Percentiles rank a stretch among this genome's conserved stretches.
Evolutionary conservation across 2,797 vertebrate genomes (phyloP).

Genomic region (Peromyscus melanophrys): DNA sequence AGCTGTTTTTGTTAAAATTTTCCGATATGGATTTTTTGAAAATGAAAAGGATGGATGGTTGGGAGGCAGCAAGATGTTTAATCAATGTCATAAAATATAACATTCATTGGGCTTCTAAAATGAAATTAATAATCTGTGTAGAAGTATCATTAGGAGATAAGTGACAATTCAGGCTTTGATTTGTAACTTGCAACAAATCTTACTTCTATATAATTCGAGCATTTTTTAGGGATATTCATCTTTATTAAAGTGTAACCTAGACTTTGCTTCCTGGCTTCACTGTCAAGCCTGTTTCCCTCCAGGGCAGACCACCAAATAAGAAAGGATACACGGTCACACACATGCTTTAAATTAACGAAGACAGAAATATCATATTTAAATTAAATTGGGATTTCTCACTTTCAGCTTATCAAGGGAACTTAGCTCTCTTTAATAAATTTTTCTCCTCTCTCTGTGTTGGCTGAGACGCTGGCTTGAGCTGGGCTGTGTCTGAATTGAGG

Average conservation of each 20-base stretch:
- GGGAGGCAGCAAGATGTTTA: slow-evolving; percentile 89
- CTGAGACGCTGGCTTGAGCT: slow-evolving; percentile 79
- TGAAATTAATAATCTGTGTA: slow-evolving; percentile 94
- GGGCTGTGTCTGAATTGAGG: slow-evolving; percentile 81
- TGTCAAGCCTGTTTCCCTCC: slow-evolving; percentile 84
- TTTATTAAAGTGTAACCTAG: slow-evolving; percentile 91
- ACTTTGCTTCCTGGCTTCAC: slow-evolving; percentile 88
- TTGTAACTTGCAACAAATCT: slow-evolving; percentile 92
- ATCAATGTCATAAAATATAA: slow-evolving; percentile 94
- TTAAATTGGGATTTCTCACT: slow-evolving; percentile 91
- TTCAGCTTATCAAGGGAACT: slow-evolving; percentile 91
- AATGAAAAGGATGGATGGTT: slow-evolving; percentile 91
- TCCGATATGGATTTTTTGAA: slow-evolving; percentile 89
- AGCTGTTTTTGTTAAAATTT: slow-evolving; percentile 89
- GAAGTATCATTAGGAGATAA: slow-evolving; percentile 93
- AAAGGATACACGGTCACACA: slow-evolving; percentile 87
- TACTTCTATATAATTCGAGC: slow-evolving; percentile 90
- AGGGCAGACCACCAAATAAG: slow-evolving; percentile 88
- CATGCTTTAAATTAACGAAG: slow-evolving; percentile 88
- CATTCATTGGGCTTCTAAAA: slow-evolving; percentile 93
- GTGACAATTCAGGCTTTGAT: slow-evolving; percentile 92
- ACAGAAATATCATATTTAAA: slow-evolving; percentile 90
- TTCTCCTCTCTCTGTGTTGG: slow-evolving; percentile 82
- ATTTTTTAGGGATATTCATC: slow-evolving; percentile 89
- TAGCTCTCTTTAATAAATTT: slow-evolving; percentile 90